Evolutionary conservation across 2,888 invertebrate genomes (phyloP), one percentile per base, ranked within the genome.

Genomic region (Epistrophe grossulariae): DNA sequence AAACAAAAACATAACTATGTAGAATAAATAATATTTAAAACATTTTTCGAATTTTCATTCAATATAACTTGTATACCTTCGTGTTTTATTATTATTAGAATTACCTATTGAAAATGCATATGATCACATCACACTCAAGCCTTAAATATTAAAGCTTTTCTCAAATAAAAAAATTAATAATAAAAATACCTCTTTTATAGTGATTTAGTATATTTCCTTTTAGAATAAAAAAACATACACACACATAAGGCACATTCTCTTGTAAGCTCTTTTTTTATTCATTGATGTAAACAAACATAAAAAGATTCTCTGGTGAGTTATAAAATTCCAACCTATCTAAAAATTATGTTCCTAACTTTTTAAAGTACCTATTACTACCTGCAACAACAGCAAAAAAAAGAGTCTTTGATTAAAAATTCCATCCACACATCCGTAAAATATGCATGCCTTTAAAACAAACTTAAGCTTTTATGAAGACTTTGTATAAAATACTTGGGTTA

Each of bases 401-500:
- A 28, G 28, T 43, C 19, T 28, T 43, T 40, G 43, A 62, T 62
- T 62, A 62, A 62, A 28, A 62, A 62, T 62, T 62, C 62, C 43
- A 62, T 62, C 60, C 38, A 40, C 60, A 57, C 31, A 57, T 57
- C 57, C 31, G 35, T 57, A 5, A 43, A 43, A 43, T 15, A 43
- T 45, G 17, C 17, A 59, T 60, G 19, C 24, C 40, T 24, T 60
- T 40, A 38, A 60, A 40, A 24, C 9, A 40, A 60, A 60, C 40
- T 60, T 40, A 15, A 19, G 15, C 40, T 40, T 40, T 40, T 38
- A 60, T 38, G 60, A 60, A 13, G 19, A 5, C 1, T 10, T 43
- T 59, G 8, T 7, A 40, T 60, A 59, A 35, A 59, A 59, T 59
- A 35, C 11, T 35, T n/a, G 31, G 31, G 31, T 17, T 9, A 11